Evolutionary conservation across 64 coral and sea anemone species (phyloP).

Genomic region (Pachyseris speciosa): DNA sequence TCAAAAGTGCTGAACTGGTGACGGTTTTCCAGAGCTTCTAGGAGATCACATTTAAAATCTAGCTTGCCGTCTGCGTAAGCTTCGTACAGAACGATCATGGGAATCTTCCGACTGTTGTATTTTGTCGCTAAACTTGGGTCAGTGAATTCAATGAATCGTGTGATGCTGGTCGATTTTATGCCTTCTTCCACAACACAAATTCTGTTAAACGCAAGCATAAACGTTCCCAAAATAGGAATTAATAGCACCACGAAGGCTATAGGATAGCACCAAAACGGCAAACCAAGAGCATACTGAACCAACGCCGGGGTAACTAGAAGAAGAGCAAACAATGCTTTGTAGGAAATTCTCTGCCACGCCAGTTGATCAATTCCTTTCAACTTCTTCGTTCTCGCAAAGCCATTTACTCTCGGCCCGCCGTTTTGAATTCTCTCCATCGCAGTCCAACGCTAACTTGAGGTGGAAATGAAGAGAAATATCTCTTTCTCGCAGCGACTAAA

Average conservation of each 20-base stretch:
- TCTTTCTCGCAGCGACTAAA: not conserved
- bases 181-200: conserved; percentile 69
- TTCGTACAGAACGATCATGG: conserved; percentile 86
- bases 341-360: conserved; percentile 90
- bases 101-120: conserved; percentile 81
- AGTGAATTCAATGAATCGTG: conserved; percentile 82
- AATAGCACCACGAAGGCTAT: conserved; percentile 31
- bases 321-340: conserved; percentile 76
- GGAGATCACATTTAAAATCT: conserved; percentile 90
- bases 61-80: conserved; percentile 95
- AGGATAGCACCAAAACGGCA: conserved; percentile 95
- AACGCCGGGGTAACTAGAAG: conserved; percentile 77
- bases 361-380: conserved; percentile 82
- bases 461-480: not conserved
- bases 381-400: not conserved
- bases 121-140: conserved; percentile 67
- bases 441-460: not conserved
- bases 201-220: conserved; percentile 87
- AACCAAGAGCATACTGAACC: conserved; percentile 77
- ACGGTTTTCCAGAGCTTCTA: conserved; percentile 92
- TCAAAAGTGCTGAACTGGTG: conserved; percentile 85
- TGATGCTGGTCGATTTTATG: conserved; percentile 54
- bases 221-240: conserved; percentile 77
- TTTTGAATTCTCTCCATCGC: conserved; percentile 68
- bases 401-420: conserved; percentile 45